phyloP scores from a whole-genome alignment of 2,797 vertebrate genomes.

The Bradypus variegatus region DNA sequence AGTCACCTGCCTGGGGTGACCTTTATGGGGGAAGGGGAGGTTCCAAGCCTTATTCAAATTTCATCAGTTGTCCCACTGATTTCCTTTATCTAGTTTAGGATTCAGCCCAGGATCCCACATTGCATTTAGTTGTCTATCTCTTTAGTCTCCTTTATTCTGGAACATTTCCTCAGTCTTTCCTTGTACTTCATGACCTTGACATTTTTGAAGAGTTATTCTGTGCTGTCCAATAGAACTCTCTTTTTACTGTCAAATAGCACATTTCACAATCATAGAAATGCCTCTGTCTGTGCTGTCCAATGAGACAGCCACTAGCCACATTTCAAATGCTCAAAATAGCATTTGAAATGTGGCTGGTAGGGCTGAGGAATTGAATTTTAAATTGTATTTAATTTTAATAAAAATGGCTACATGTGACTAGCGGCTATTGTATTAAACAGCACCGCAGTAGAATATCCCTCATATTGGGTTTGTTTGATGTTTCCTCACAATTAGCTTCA shows the following conservation, averaged over 20 bases:
- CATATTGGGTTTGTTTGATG: neutral
- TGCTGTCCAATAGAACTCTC: neutral
- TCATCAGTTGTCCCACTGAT: neutral
- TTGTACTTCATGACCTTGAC: neutral
- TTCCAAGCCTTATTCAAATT: neutral
- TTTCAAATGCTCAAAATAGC: neutral
- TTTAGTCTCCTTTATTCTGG: neutral
- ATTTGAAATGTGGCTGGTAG: neutral
- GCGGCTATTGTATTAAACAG: neutral
- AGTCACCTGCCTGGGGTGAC: neutral
- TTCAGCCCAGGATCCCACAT: neutral
- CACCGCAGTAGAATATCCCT: neutral
- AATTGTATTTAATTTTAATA: conserved; percentile 1
- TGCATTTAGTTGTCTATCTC: neutral
- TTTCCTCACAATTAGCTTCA: neutral
- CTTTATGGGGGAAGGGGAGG: neutral
- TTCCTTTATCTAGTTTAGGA: neutral
- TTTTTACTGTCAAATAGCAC: neutral
- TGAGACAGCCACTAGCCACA: neutral
- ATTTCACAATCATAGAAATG: neutral
- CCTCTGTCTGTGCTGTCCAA: neutral
- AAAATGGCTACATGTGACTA: neutral
- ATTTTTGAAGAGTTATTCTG: conserved; percentile 5
- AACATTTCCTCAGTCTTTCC: neutral
- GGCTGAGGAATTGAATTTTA: neutral